Evolutionary conservation across 2,113 vertebrate genomes (phyloP).

Genomic region (Sinocyclocheilus rhinocerous): DNA sequence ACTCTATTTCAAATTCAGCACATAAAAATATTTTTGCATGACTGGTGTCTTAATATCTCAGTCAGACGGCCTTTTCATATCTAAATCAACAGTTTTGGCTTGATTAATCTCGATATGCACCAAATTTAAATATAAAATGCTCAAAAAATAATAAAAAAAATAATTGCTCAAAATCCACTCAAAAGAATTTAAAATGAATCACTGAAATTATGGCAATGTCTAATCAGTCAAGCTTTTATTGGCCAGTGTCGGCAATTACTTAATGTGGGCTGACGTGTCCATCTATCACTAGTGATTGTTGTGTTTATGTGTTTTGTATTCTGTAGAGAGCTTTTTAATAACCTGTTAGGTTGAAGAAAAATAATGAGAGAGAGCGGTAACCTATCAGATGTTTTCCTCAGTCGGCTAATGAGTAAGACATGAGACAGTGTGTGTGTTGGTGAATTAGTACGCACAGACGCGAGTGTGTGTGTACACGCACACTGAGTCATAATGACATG

Average conservation of each 20-base stretch:
- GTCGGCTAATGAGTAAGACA: constrained; percentile 35
- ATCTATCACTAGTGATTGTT: neutral
- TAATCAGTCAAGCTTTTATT: no score
- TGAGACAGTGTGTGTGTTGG: neutral
- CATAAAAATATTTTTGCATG: no score
- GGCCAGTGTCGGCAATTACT: neutral
- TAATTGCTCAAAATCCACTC: no score
- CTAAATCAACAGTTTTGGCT: no score
- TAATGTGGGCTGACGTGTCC: neutral
- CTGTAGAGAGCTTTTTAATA: constrained; percentile 6
- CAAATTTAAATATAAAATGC: no score
- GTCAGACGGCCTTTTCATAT: no score
- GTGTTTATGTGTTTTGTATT: constrained; percentile 6
- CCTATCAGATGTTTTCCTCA: constrained; percentile 10
- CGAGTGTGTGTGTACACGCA: neutral
- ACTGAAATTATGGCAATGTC: neutral
- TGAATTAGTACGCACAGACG: neutral
- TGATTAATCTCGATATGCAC: no score
- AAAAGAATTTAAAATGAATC: neutral
- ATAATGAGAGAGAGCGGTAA: neutral
- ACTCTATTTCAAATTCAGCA: no score
- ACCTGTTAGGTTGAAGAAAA: neutral
- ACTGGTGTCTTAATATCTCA: no score
- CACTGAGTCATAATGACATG: constrained; percentile 46
- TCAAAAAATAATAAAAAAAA: no score